A percentile compares a stretch with the other conserved stretches of the same genome.
Conservation (phyloP, 1,140 invertebrate species). For the Andricus grossulariae region DNA sequence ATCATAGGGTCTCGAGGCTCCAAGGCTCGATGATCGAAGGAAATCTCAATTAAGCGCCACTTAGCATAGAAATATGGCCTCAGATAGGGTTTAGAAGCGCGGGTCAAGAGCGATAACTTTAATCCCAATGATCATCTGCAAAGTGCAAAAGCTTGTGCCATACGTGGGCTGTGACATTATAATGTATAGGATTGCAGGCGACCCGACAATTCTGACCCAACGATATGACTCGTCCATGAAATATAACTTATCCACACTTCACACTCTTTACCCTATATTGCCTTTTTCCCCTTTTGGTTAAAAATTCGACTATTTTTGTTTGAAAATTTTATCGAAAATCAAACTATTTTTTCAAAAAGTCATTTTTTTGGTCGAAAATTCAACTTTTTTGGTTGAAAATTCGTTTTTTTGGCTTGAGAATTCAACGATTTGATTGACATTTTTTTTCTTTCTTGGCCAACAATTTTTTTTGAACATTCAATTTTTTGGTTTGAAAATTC, state of each 20-base stretch:
- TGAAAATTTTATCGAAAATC: too few relatives aligned
- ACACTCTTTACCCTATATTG: too few relatives aligned
- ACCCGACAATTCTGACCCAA: constrained; percentile 33
- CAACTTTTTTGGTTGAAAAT: too few relatives aligned
- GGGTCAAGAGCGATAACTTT: constrained; percentile 58
- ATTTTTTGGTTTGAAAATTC: too few relatives aligned
- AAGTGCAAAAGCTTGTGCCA: constrained; percentile 53
- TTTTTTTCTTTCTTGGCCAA: too few relatives aligned
- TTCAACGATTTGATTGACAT: too few relatives aligned
- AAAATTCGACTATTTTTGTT: too few relatives aligned
- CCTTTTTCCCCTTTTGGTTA: too few relatives aligned
- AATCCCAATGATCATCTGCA: constrained; percentile 48
- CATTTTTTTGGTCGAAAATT: too few relatives aligned
- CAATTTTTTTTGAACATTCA: too few relatives aligned
- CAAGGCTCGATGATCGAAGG: constrained; percentile 47
- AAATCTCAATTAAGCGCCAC: constrained; percentile 55
- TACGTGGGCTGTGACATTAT: constrained; percentile 53
- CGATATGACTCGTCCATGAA: constrained; percentile 12
- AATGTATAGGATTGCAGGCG: constrained; percentile 59
- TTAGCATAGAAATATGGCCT: constrained; percentile 41
- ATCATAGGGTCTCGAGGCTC: constrained; percentile 40
- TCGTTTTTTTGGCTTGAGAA: too few relatives aligned
- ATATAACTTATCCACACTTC: not conserved
- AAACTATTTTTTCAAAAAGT: too few relatives aligned
- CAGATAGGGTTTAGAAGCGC: constrained; percentile 40